A percentile compares a stretch with the other conserved stretches of the same genome.
Conservation (phyloP, 2,797 vertebrate genomes). For the Mormyrops attenuatus region DNA sequence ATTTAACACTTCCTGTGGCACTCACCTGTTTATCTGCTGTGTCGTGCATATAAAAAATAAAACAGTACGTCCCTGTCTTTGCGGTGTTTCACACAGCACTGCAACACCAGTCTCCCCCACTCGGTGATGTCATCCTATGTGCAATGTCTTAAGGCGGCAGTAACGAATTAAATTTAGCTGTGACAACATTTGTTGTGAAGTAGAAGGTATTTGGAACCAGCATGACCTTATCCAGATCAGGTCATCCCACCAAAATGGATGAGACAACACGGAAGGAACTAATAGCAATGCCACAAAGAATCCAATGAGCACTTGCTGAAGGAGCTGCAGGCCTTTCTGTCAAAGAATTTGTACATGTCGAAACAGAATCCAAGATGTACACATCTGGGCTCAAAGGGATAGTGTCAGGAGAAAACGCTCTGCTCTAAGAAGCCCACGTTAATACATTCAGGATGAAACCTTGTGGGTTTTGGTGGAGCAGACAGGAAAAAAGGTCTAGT, state of each 20-base stretch:
- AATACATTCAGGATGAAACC: not conserved
- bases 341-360: slow-evolving; percentile 2
- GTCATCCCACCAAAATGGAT: not conserved
- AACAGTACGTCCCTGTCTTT: not conserved
- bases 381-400: not conserved
- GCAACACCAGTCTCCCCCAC: not conserved
- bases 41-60: not conserved
- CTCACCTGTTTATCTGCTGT: not conserved
- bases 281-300: not conserved
- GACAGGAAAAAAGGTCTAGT: not conserved
- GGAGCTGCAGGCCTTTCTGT: not conserved
- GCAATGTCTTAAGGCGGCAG: not conserved
- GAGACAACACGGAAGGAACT: not conserved
- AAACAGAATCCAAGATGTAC: not conserved
- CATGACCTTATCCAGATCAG: not conserved
- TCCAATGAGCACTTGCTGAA: not conserved
- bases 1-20: not conserved
- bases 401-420: not conserved
- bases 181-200: not conserved
- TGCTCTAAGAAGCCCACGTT: not conserved
- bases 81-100: not conserved
- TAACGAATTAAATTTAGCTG: not conserved
- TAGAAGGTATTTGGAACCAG: not conserved
- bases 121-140: not conserved
- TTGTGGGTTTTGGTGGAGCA: not conserved